Base-by-base conservation (phyloP, 2,113 vertebrate genomes). In the pig (Sus scrofa) region DNA sequence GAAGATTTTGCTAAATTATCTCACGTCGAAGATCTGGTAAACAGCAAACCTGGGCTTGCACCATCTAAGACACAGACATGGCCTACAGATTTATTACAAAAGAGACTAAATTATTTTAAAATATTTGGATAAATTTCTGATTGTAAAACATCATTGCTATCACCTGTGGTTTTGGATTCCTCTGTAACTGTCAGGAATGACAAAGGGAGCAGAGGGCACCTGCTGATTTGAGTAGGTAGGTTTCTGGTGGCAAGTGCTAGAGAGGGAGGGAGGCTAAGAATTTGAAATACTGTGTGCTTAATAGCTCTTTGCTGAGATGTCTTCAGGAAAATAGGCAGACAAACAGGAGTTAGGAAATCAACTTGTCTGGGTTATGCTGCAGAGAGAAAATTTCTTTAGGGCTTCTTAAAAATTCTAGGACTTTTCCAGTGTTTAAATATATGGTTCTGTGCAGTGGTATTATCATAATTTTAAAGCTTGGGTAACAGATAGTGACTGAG, bases 391-490 rank as follows among this genome's bases (percentile, higher is more conserved):
- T 68, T 14, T 37, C 3, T 34, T 63, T 92, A 27, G 15, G 11
- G 9, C n/a, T 26, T 22, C 27, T 34, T 77, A 81, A 91, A 93
- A 79, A 0, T 96, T 71, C 12, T 4, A 50, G 30, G 0, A 4
- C 34, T 15, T 86, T 91, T 85, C 32, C 75, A 37, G 22, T 95
- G 3, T 82, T 52, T 32, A 75, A 58, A 8, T 82, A 96, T 0
- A 67, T 52, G 50, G 26, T 3, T 79, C 67, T 16, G 12, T 92
- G 20, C 7, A 68, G 5, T 91, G 44, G 11, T 52, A 71, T 50
- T 95, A 34, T 39, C 10, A 83, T 34, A 97, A 87, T 62, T 87
- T 89, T 95, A 78, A 97, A 89, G 27, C 34, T 68, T 97, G 11
- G 6, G 34, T 79, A 81, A 97, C 1, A 65, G 27, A 89, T 94